These are phyloP conservation scores for Dufourea novaeangliae DNA, from an alignment of 1,140 invertebrate species.

Conservation along the genomic window DNA sequence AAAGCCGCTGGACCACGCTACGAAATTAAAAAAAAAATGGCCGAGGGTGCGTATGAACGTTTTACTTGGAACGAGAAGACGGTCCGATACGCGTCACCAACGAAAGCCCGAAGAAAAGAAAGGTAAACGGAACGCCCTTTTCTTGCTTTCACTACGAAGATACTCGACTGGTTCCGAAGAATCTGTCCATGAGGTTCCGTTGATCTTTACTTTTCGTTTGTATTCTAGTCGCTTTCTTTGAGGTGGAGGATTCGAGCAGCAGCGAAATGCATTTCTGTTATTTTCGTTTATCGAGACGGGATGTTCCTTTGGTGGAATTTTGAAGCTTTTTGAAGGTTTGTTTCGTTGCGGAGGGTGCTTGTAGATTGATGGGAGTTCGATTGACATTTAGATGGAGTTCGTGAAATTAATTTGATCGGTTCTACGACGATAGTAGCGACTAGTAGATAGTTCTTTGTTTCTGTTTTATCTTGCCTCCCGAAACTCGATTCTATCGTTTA, in stretches of 20 bases:
- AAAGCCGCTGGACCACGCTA: background rate
- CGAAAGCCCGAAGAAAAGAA: background rate
- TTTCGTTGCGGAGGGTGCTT: too few relatives aligned
- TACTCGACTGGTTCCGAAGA: background rate
- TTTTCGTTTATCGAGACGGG: background rate
- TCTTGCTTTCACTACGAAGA: background rate
- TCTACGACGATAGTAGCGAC: too few relatives aligned
- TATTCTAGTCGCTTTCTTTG: background rate
- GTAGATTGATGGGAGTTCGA: too few relatives aligned
- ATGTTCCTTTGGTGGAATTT: too few relatives aligned
- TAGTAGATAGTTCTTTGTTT: too few relatives aligned
- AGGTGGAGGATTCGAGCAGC: background rate
- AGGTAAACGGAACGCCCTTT: background rate
- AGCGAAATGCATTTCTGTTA: background rate
- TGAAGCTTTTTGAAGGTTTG: too few relatives aligned
- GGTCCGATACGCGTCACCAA: background rate
- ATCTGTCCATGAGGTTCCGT: background rate
- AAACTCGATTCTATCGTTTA: background rate
- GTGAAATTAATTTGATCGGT: background rate
- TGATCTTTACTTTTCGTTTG: too few relatives aligned
- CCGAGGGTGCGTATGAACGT: background rate
- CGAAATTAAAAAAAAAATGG: background rate
- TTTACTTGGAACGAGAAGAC: background rate
- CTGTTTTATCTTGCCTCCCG: background rate
- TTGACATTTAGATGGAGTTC: too few relatives aligned